Conservation (phyloP, 1,140 invertebrate species). For the Temnothorax nylanderi region DNA sequence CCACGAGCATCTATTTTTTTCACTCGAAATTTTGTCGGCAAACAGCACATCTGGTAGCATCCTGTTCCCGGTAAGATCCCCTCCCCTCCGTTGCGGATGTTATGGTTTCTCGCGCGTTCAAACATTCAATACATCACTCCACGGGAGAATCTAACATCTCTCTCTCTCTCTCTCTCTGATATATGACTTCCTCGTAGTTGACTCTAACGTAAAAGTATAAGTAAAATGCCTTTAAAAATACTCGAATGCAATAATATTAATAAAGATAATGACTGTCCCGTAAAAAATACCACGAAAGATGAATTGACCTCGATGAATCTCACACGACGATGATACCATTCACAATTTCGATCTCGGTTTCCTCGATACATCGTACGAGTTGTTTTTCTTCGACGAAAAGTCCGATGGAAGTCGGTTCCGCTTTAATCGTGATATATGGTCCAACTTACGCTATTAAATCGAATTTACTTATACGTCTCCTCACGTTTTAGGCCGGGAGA, state of each 20-base stretch:
- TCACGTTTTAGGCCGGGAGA: slow-evolving; percentile 59
- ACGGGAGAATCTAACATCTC: neutral
- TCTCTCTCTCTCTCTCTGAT: neutral
- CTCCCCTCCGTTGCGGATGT: slow-evolving; percentile 24
- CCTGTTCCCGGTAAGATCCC: neutral
- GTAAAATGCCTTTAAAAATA: neutral
- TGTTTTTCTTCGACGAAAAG: slow-evolving; percentile 11
- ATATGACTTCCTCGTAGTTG: neutral
- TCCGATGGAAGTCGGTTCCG: neutral
- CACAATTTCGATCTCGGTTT: neutral
- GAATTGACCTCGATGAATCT: neutral
- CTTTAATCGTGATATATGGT: slow-evolving; percentile 56
- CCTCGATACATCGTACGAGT: slow-evolving; percentile 4
- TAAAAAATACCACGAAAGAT: neutral
- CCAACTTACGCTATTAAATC: slow-evolving; percentile 68
- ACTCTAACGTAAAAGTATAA: neutral
- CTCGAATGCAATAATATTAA: neutral
- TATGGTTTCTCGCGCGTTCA: slow-evolving; percentile 50
- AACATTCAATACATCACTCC: slow-evolving; percentile 52
- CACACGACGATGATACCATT: neutral
- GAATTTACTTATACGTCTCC: slow-evolving; percentile 68
- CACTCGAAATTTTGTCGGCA: slow-evolving; percentile 32
- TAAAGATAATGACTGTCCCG: neutral
- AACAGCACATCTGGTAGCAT: slow-evolving; percentile 33
- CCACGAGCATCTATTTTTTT: slow-evolving; percentile 21